phyloP scores from a whole-genome alignment of 2,888 invertebrate species.

The Clistopyga incitator region DNA sequence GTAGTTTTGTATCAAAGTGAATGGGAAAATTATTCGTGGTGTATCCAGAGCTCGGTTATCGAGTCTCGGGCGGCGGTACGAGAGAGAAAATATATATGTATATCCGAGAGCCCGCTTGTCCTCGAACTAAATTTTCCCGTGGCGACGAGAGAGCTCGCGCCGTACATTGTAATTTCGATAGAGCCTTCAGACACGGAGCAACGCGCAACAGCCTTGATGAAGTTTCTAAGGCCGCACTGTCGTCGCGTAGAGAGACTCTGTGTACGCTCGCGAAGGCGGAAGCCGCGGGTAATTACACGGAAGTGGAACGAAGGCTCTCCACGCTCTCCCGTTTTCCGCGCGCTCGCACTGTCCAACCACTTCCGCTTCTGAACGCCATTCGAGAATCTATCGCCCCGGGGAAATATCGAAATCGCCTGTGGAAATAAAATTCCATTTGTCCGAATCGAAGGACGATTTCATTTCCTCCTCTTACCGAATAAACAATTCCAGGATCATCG shows the following conservation, averaged over 20 bases:
- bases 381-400: neutral
- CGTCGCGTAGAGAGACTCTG: constrained; percentile 21
- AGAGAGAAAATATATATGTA: constrained; percentile 49
- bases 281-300: constrained; percentile 75
- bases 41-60: constrained; percentile 1
- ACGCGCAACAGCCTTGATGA: constrained; percentile 65
- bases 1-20: constrained; percentile 18
- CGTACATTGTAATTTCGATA: constrained; percentile 67
- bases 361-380: neutral
- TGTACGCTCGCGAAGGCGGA: constrained; percentile 75
- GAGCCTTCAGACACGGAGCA: constrained; percentile 53
- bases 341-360: neutral
- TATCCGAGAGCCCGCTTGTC: constrained; percentile 60
- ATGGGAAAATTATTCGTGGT: constrained; percentile 54
- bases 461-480: neutral
- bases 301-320: constrained; percentile 74
- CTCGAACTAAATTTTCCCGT: constrained; percentile 68
- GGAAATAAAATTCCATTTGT: constrained; percentile 22
- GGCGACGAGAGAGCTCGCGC: constrained; percentile 47
- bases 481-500: neutral
- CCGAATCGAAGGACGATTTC: neutral
- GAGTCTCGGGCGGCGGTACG: neutral
- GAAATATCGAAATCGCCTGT: neutral
- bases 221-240: constrained; percentile 63
- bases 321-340: constrained; percentile 24